phyloP scores from a whole-genome alignment of 2,797 vertebrate genomes.

The Chrosomus eos region DNA sequence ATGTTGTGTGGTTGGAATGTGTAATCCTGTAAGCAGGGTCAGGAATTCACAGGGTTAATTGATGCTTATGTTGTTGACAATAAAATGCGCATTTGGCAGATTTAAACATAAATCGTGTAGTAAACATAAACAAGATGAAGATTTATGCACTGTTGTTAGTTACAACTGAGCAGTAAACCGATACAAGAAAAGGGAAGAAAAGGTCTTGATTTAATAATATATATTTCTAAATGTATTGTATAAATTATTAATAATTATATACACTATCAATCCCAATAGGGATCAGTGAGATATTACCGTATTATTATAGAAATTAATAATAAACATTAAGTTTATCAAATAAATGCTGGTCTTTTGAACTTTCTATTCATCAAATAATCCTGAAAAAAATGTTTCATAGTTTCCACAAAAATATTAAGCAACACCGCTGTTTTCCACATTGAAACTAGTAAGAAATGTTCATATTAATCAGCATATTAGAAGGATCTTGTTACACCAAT shows the following conservation, averaged over 20 bases:
- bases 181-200: neutral
- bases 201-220: neutral
- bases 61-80: conserved; percentile 49
- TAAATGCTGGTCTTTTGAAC: neutral
- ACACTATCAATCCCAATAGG: neutral
- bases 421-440: neutral
- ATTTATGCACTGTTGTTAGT: conserved; percentile 14
- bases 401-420: neutral
- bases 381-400: neutral
- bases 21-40: conserved; percentile 54
- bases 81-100: conserved; percentile 43
- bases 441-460: neutral
- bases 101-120: conserved; percentile 24
- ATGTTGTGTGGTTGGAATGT: conserved; percentile 48
- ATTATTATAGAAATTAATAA: neutral
- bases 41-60: conserved; percentile 58
- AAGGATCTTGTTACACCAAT: neutral
- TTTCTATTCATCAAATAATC: neutral
- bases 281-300: neutral
- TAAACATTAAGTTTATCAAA: neutral
- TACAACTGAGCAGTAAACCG: neutral
- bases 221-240: neutral
- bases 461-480: neutral
- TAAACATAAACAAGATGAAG: conserved; percentile 28
- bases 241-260: neutral